Conservation (phyloP, 2,888 invertebrate genomes). For the Sphaerophoria rueppellii region DNA sequence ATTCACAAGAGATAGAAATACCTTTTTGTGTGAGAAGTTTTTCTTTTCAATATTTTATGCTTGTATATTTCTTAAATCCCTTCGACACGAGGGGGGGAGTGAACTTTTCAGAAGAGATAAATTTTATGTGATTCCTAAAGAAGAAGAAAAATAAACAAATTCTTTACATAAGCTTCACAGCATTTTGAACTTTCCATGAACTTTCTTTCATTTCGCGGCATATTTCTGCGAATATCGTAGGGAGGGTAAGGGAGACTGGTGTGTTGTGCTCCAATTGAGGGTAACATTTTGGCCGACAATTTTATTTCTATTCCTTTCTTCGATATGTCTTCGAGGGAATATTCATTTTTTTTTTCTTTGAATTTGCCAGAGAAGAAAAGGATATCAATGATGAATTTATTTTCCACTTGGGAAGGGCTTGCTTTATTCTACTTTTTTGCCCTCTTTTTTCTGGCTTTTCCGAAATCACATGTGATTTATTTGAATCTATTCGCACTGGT, state of each 20-base stretch:
- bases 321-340: not conserved
- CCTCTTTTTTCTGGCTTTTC: not conserved
- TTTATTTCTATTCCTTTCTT: not conserved
- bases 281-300: not conserved
- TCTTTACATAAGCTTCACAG: not conserved
- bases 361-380: not conserved
- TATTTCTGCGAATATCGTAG: conserved; percentile 1
- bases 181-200: not conserved
- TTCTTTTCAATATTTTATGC: not conserved
- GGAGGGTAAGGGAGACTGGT: not conserved
- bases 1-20: not conserved
- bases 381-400: conserved; percentile 30
- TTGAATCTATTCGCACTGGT: conserved; percentile 11
- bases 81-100: not conserved
- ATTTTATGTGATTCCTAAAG: not conserved
- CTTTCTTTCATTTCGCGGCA: conserved; percentile 14
- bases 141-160: conserved; percentile 9
- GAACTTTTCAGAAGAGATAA: not conserved
- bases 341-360: not conserved
- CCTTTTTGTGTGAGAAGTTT: conserved; percentile 3
- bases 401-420: conserved; percentile 31
- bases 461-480: conserved; percentile 28
- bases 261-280: not conserved
- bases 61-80: not conserved
- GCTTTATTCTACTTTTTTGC: not conserved